These are phyloP conservation scores for Micronisus gabar DNA, from an alignment of 2,113 vertebrate species.

Conservation along the genomic window DNA sequence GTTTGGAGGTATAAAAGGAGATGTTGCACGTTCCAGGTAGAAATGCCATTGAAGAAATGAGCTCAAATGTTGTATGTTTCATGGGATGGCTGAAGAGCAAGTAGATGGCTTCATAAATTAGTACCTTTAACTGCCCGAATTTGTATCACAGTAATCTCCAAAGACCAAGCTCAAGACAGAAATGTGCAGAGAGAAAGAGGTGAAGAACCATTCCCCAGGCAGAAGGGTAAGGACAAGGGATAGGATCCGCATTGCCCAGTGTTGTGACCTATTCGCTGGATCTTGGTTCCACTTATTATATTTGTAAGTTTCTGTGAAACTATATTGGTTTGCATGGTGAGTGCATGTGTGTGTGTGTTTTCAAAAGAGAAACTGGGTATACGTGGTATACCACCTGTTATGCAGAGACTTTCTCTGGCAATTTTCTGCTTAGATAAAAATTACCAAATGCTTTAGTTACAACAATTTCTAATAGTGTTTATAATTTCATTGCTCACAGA, in stretches of 20 bases:
- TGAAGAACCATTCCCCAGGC: neutral
- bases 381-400: fast-evolving
- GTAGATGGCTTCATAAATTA: neutral
- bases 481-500: conserved; percentile 27
- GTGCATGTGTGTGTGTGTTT: neutral
- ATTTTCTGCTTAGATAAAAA: conserved; percentile 7
- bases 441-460: neutral
- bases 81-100: neutral
- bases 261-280: neutral
- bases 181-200: neutral
- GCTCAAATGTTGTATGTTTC: neutral
- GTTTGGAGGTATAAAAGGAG: neutral
- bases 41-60: neutral
- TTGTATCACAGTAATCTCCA: neutral
- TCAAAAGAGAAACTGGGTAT: neutral
- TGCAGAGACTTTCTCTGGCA: neutral
- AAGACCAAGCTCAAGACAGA: neutral
- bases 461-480: neutral
- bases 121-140: neutral
- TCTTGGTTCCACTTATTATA: neutral
- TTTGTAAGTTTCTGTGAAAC: neutral
- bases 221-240: neutral
- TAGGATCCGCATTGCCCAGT: neutral
- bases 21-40: neutral
- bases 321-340: neutral